Conservation (phyloP, 2,888 invertebrate genomes). For the Drosophila kanekoi region DNA sequence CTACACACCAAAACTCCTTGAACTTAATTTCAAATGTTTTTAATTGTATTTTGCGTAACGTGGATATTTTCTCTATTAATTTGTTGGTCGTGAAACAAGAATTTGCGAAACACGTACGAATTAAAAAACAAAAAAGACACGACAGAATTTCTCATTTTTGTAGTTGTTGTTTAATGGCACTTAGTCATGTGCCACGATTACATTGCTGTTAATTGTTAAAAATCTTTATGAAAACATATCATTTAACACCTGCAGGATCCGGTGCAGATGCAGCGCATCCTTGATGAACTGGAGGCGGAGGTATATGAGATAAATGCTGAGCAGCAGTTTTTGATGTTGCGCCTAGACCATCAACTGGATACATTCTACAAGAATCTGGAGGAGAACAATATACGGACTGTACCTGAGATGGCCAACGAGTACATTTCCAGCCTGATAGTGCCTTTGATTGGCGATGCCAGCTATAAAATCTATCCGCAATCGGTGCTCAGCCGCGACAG, state of each 20-base stretch:
- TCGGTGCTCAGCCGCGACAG: conserved; percentile 70
- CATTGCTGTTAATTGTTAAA: background rate
- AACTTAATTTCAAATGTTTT: background rate
- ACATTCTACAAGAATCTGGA: conserved; percentile 73
- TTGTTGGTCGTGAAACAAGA: conserved; percentile 10
- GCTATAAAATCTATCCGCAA: conserved; percentile 66
- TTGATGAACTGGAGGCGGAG: conserved; percentile 83
- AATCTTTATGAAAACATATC: background rate
- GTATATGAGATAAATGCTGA: conserved; percentile 84
- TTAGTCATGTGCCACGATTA: conserved; percentile 10
- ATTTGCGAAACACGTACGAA: conserved; percentile 16
- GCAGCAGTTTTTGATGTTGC: conserved; percentile 77
- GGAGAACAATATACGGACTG: conserved; percentile 65
- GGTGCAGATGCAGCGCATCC: conserved; percentile 73
- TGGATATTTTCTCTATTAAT: background rate
- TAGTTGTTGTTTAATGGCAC: conserved; percentile 25
- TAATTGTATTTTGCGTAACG: conserved; percentile 2
- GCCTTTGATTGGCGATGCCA: conserved; percentile 70
- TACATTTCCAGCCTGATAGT: conserved; percentile 76
- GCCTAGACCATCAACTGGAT: conserved; percentile 75
- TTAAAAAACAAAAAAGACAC: background rate
- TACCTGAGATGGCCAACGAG: conserved; percentile 68
- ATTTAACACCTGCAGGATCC: conserved; percentile 62
- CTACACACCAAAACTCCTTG: background rate
- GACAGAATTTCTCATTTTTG: background rate